These are phyloP conservation scores for Drosophila simulans DNA, from an alignment of 1,140 invertebrate genomes.

Conservation along the genomic window DNA sequence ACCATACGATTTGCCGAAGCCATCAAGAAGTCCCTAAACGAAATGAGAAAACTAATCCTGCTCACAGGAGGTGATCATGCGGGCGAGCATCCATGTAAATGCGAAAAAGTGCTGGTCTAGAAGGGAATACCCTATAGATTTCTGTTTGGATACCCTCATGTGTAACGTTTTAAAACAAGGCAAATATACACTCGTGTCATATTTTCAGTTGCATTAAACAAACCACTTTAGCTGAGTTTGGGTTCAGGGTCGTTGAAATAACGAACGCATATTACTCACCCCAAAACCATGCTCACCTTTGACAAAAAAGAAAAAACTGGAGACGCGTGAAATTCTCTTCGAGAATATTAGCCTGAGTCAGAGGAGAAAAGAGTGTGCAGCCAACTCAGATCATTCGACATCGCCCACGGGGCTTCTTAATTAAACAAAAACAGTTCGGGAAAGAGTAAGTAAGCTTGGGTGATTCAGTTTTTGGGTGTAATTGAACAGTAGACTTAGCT, in stretches of 20 bases:
- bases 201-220: slow-evolving; percentile 5
- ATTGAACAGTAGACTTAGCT: not conserved
- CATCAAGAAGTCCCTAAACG: slow-evolving; percentile 27
- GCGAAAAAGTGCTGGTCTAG: not conserved
- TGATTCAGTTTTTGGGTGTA: not conserved
- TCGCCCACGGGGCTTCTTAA: slow-evolving; percentile 43
- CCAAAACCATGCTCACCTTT: slow-evolving; percentile 63
- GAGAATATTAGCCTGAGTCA: slow-evolving; percentile 40
- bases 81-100: slow-evolving; percentile 13
- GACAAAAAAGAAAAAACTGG: slow-evolving; percentile 35
- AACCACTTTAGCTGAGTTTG: not conserved
- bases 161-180: not conserved
- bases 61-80: slow-evolving; percentile 2
- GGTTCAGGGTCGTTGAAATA: slow-evolving; percentile 40
- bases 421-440: not conserved
- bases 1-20: slow-evolving; percentile 15
- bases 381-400: slow-evolving; percentile 8
- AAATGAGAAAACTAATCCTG: slow-evolving; percentile 43
- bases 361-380: slow-evolving; percentile 27
- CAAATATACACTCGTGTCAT: not conserved
- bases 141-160: not conserved
- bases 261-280: slow-evolving; percentile 52
- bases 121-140: not conserved
- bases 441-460: not conserved
- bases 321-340: slow-evolving; percentile 20